A percentile compares a stretch with the other conserved stretches of the same genome.
These are phyloP conservation scores for Jaculus jaculus DNA, from an alignment of 2,113 vertebrate genomes.

Conservation along the genomic window DNA sequence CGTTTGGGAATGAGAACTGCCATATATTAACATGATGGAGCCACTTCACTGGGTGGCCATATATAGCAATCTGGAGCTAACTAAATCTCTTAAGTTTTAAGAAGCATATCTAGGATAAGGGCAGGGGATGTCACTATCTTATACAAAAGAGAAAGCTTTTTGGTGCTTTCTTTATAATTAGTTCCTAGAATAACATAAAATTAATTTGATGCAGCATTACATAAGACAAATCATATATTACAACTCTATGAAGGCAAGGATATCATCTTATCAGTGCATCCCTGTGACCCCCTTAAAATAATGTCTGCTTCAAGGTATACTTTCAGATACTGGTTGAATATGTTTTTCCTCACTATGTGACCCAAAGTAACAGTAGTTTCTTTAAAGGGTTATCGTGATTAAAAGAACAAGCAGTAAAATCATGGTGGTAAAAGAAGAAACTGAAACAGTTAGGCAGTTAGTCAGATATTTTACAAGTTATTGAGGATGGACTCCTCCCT, in stretches of 20 bases:
- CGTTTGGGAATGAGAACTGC: background rate
- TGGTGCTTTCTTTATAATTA: constrained; percentile 1
- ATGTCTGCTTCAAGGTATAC: background rate
- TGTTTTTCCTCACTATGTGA: background rate
- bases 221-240: constrained; percentile 9
- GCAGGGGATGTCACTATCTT: background rate
- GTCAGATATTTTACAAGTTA: background rate
- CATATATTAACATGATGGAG: background rate
- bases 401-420: constrained; percentile 13
- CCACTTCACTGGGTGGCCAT: background rate
- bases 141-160: background rate
- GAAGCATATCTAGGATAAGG: background rate
- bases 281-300: background rate
- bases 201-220: background rate
- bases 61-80: constrained; percentile 11
- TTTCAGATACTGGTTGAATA: constrained; percentile 24
- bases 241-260: background rate
- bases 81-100: constrained; percentile 17
- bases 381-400: constrained; percentile 1
- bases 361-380: background rate
- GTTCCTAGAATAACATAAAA: constrained; percentile 26
- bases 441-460: background rate
- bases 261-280: background rate
- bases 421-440: background rate
- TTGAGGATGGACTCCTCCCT: background rate